Evolutionary conservation across 1,140 invertebrate genomes (phyloP), one percentile per base, ranked within the genome.

Genomic region (Thalassaphorura encarpata): DNA sequence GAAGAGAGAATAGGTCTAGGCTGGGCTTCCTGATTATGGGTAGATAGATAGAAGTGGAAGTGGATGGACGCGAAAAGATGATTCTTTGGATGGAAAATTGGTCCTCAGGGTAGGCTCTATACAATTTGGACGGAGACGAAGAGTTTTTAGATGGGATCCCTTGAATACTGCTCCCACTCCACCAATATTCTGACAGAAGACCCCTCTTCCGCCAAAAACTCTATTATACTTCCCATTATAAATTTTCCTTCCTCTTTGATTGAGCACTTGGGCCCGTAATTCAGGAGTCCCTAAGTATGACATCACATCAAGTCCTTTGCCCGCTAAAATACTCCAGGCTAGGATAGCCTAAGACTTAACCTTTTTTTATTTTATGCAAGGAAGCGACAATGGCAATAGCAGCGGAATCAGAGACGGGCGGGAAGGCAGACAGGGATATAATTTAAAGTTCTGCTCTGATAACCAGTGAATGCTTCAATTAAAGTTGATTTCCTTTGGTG

Each of bases 221-320:
- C 43, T 48, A 48, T 48, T 56, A 31, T 19, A 31, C 19, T 46
- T 23, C 41, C 26, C 36, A 52, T 52, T 52, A 52, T 57, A 51
- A 57, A 57, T 40, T 57, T 56, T 39, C 54, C 54, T 5, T 33
- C 48, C 47, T 33, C 45, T 58, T 58, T 58, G 50, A 58, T 58
- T 58, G 50, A 58, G 56, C 24, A 40, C 56, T 53, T 58, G 40
- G n/a, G n/a, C n/a, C n/a, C n/a, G n/a, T n/a, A n/a, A n/a, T n/a
- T n/a, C n/a, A n/a, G n/a, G n/a, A n/a, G n/a, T n/a, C n/a, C n/a
- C n/a, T n/a, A n/a, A n/a, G n/a, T n/a, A n/a, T n/a, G n/a, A n/a
- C n/a, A n/a, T n/a, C n/a, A n/a, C n/a, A n/a, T n/a, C n/a, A n/a
- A n/a, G n/a, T n/a, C n/a, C n/a, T n/a, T n/a, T n/a, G n/a, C n/a